Evolutionary conservation across 2,797 vertebrate species (phyloP).

Genomic region (Vespertilio murinus): DNA sequence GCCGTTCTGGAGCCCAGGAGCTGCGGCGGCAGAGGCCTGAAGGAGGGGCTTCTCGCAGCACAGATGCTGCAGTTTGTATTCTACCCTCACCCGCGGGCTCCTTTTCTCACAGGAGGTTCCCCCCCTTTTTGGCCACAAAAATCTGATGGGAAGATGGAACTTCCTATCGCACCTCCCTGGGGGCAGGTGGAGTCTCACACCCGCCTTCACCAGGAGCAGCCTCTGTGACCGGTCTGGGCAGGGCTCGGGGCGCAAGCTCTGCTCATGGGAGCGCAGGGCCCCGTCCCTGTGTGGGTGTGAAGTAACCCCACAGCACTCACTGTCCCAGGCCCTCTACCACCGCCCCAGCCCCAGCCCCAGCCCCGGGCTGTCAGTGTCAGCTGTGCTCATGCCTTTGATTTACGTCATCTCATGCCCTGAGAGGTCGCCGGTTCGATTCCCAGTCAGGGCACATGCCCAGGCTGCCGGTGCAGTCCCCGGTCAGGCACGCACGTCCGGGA

Average conservation of each 20-base stretch:
- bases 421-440: background rate
- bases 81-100: background rate
- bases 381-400: background rate
- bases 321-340: background rate
- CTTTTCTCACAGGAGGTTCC: background rate
- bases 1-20: background rate
- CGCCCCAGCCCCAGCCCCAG: background rate
- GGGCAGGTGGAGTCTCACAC: background rate
- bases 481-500: background rate
- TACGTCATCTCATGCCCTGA: background rate
- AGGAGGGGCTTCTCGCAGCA: background rate
- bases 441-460: background rate
- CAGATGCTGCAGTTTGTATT: background rate
- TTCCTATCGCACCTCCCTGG: background rate
- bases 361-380: background rate
- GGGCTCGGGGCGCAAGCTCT: background rate
- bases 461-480: background rate
- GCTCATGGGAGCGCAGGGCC: background rate
- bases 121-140: background rate
- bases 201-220: background rate
- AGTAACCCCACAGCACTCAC: background rate
- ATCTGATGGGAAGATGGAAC: background rate
- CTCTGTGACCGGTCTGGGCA: background rate
- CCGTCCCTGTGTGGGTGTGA: background rate
- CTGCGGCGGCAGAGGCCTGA: background rate